Evolutionary conservation across 1,140 invertebrate genomes (phyloP).

Genomic region (Drosophila ficusphila): DNA sequence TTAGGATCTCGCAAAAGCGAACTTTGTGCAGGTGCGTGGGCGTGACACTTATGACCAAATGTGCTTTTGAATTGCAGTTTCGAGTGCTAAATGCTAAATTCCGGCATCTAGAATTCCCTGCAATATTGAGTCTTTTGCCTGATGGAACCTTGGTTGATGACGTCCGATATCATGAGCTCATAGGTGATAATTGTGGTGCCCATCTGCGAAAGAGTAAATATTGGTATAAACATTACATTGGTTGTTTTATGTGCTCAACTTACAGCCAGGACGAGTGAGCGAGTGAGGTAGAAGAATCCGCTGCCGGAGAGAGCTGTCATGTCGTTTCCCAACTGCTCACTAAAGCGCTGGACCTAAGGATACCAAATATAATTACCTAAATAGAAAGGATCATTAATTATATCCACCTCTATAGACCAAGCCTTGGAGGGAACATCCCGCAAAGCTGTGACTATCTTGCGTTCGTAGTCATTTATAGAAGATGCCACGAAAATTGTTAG

Average conservation of each 20-base stretch:
- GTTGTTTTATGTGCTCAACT: neutral
- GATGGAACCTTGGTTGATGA: conserved; percentile 75
- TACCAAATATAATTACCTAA: neutral
- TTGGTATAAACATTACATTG: no score
- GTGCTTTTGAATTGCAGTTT: conserved; percentile 6
- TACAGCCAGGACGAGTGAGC: conserved; percentile 86
- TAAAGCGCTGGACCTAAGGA: conserved; percentile 84
- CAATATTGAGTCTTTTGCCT: conserved; percentile 76
- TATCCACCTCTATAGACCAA: conserved; percentile 86
- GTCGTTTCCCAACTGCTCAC: conserved; percentile 86
- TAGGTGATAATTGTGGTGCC: conserved; percentile 88
- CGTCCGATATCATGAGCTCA: conserved; percentile 86
- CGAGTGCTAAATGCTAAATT: neutral
- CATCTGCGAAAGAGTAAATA: conserved; percentile 66
- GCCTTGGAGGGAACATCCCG: conserved; percentile 86
- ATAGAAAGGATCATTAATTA: no score
- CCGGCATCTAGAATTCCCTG: conserved; percentile 46
- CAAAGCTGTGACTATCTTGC: conserved; percentile 85
- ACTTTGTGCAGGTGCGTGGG: conserved; percentile 22
- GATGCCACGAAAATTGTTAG: conserved; percentile 87
- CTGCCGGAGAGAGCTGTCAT: conserved; percentile 86
- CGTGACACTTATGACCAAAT: conserved; percentile 27
- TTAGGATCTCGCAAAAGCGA: conserved; percentile 5
- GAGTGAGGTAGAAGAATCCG: conserved; percentile 88
- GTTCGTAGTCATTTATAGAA: conserved; percentile 87